Evolutionary conservation across 2,888 invertebrate genomes (phyloP).

Genomic region (Ypsolopha sequella): DNA sequence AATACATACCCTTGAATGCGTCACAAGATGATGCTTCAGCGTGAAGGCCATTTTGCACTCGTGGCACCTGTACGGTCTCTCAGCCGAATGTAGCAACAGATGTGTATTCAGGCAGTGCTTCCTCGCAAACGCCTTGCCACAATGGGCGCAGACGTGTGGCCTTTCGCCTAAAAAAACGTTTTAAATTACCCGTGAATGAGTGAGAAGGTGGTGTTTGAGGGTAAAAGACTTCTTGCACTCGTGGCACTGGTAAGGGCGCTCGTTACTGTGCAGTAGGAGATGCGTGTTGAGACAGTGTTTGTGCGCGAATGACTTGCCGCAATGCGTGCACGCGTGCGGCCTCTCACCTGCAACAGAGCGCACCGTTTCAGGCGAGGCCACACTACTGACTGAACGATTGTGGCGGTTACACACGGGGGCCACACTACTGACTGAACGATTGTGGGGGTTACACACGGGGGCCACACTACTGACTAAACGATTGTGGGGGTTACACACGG

Average conservation of each 20-base stretch:
- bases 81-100: conserved; percentile 82
- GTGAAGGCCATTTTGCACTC: conserved; percentile 92
- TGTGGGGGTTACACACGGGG: too few species aligned
- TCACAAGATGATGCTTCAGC: conserved; percentile 85
- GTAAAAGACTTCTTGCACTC: conserved; percentile 83
- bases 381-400: not conserved
- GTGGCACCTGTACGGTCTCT: conserved; percentile 84
- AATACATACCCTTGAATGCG: conserved; percentile 77
- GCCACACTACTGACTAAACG: too few species aligned
- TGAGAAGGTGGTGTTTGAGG: conserved; percentile 78
- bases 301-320: conserved; percentile 78
- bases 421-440: too few species aligned
- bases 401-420: too few species aligned
- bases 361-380: not conserved
- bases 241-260: conserved; percentile 77
- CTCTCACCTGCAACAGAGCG: conserved; percentile 57
- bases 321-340: conserved; percentile 76
- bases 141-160: conserved; percentile 83
- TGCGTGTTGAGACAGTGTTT: conserved; percentile 82
- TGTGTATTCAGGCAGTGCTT: conserved; percentile 89
- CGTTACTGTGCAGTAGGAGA: conserved; percentile 76
- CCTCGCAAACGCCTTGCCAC: conserved; percentile 85
- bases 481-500: too few species aligned
- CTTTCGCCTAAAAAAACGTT: conserved; percentile 68
- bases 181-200: conserved; percentile 69